A percentile compares a stretch with the other conserved stretches of the same genome.
phyloP scores from a whole-genome alignment of 1,140 invertebrate genomes.

The Scylla paramamosain region DNA sequence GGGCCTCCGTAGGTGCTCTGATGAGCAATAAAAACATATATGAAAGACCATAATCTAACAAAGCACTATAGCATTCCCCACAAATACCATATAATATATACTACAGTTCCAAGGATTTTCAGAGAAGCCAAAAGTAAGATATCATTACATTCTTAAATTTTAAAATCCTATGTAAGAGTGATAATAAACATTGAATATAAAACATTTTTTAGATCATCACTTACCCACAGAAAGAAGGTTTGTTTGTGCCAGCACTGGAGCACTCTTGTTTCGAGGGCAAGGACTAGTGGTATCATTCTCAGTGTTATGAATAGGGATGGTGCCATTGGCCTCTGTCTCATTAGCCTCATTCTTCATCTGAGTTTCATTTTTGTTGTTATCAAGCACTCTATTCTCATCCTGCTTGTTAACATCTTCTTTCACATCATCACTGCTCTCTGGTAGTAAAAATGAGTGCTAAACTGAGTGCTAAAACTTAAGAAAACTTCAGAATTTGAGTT shows the following conservation, averaged over 20 bases:
- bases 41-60: too few species aligned
- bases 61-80: too few species aligned
- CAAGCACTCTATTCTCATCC: constrained; percentile 35
- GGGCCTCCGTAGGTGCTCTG: constrained; percentile 67
- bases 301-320: not conserved
- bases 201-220: not conserved
- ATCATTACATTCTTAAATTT: too few species aligned
- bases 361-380: constrained; percentile 74
- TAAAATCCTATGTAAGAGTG: too few species aligned
- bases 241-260: constrained; percentile 54
- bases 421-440: not conserved
- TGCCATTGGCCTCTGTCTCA: not conserved
- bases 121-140: too few species aligned
- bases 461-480: too few species aligned
- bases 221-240: constrained; percentile 44
- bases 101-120: too few species aligned
- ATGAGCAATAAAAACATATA: not conserved
- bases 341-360: constrained; percentile 44
- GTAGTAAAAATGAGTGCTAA: too few species aligned
- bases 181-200: too few species aligned
- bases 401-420: not conserved
- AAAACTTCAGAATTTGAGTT: too few species aligned
- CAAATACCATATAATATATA: too few species aligned
- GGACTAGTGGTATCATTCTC: not conserved
- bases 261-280: constrained; percentile 68